Conservation (phyloP, 2,888 invertebrate genomes). For the Drosophila setosimentum region DNA sequence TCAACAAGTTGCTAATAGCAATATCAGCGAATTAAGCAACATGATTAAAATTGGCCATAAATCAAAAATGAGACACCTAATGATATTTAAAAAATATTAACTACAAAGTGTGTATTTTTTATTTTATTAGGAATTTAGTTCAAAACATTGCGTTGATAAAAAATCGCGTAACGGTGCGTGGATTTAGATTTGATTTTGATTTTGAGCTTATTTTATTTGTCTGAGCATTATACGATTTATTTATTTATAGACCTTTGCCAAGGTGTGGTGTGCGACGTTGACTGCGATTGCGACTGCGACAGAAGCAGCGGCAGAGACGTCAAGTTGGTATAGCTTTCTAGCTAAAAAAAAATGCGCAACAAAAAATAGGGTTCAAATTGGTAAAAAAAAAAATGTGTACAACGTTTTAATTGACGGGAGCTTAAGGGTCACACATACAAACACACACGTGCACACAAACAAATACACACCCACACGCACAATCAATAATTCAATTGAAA, state of each 20-base stretch:
- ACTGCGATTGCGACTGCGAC: conserved; percentile 3
- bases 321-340: background rate
- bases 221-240: conserved; percentile 35
- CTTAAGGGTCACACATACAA: background rate
- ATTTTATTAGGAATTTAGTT: background rate
- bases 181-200: conserved; percentile 42
- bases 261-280: conserved; percentile 28
- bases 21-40: background rate
- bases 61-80: too few relatives aligned
- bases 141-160: conserved; percentile 15
- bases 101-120: background rate
- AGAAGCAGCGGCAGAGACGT: conserved; percentile 7
- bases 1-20: conserved; percentile 17
- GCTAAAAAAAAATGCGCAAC: conserved; percentile 13
- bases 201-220: conserved; percentile 30
- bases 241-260: conserved; percentile 52
- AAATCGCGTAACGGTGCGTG: conserved; percentile 12
- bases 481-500: conserved; percentile 68
- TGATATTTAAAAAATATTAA: background rate
- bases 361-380: conserved; percentile 32
- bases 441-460: conserved; percentile 28
- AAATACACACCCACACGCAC: conserved; percentile 21
- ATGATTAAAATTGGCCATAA: too few relatives aligned
- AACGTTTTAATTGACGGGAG: conserved; percentile 1
- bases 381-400: conserved; percentile 4